These are phyloP conservation scores for Drosophila buzzatii DNA, from an alignment of 2,888 invertebrate species.

Conservation along the genomic window DNA sequence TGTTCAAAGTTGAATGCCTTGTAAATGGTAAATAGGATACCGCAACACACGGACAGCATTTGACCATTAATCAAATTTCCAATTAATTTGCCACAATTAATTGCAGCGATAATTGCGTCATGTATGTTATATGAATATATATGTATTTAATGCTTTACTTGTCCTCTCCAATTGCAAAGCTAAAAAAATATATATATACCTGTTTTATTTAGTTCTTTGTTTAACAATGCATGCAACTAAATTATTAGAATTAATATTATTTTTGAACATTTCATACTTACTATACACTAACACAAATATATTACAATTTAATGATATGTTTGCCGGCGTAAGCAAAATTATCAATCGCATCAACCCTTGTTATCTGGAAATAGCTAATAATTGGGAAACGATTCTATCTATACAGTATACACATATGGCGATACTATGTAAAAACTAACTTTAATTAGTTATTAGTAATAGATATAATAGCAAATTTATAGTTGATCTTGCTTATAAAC, in stretches of 20 bases:
- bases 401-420: not conserved
- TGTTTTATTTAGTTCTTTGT: not conserved
- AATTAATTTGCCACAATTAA: slow-evolving; percentile 81
- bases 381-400: not conserved
- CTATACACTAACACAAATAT: not conserved
- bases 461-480: too few relatives aligned
- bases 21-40: slow-evolving; percentile 50
- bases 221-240: not conserved
- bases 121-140: slow-evolving; percentile 2
- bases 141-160: slow-evolving; percentile 6
- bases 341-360: not conserved
- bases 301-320: not conserved
- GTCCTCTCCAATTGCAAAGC: slow-evolving; percentile 4
- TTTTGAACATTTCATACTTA: not conserved
- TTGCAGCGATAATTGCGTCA: slow-evolving; percentile 72
- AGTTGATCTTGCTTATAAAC: not conserved
- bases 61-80: slow-evolving; percentile 79
- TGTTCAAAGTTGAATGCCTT: slow-evolving; percentile 71
- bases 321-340: not conserved
- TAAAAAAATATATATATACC: not conserved
- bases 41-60: slow-evolving; percentile 56
- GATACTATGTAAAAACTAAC: too few relatives aligned
- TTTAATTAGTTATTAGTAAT: too few relatives aligned
- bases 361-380: not conserved
- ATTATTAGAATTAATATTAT: not conserved